Evolutionary conservation across 2,797 vertebrate species (phyloP), one percentile per base, ranked within the genome.

Genomic region (Sandelia bainsii): DNA sequence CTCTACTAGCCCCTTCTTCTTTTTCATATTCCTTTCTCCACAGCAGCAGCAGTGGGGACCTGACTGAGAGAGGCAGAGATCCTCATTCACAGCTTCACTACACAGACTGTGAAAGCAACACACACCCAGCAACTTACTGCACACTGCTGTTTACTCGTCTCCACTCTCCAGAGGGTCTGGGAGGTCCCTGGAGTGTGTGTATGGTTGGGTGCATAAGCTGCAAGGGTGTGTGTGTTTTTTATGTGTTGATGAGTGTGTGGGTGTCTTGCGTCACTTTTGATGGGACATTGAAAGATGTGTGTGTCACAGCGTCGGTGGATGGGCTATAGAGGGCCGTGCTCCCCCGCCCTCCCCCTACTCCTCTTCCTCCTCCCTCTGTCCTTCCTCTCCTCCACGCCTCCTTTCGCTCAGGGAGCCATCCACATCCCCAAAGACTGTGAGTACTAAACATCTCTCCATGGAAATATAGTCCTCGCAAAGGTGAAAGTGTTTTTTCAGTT

Each of bases 271-370:
- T 59, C 70, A 66, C 79, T 68, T 81, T 91, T 85, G 72, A 92
- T 91, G 90, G 88, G 86, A 90, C 87, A 78, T 78, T 92, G 88
- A 93, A 66, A 88, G 80, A 93, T 93, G 92, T 75, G 79, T 80
- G 84, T 77, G 76, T 83, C 79, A 71, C 84, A 87, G 84, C 54
- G 37, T 73, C 57, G 68, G 62, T 77, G 89, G 90, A 72, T 74
- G 68, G 81, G 74, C 81, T 79, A 3, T 60, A 83, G 78, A 83
- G 85, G 83, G 72, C 54, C 14, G 8, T 6, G 51, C 64, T 45
- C 71, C 80, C 72, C 82, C 7, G 25, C 60, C 72, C 73, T 49
- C 58, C 45, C 62, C 66, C 72, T 80, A 14, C 57, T 82, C 72
- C 76, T 67, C 65, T 62, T 84, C 67, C 75, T 86, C 68, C 56